Percentiles rank a stretch among this genome's conserved stretches.
Evolutionary conservation across 2,888 invertebrate genomes (phyloP).

Genomic region (Conomelus anceps): DNA sequence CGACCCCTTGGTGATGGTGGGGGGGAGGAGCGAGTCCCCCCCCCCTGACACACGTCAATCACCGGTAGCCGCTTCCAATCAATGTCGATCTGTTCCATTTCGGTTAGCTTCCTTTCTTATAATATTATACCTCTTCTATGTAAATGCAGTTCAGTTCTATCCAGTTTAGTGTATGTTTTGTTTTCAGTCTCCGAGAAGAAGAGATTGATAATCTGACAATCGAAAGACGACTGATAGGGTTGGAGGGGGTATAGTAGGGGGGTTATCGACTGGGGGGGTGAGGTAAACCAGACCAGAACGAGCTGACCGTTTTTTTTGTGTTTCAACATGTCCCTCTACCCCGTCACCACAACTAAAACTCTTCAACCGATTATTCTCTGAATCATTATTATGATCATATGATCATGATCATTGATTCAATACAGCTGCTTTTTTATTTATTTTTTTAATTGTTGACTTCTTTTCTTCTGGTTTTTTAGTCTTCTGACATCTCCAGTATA

Average conservation of each 20-base stretch:
- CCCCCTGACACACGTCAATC: neutral
- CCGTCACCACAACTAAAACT: no score
- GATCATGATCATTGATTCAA: no score
- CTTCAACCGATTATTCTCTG: no score
- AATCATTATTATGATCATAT: no score
- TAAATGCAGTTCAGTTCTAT: no score
- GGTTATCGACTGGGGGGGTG: neutral
- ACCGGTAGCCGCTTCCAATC: neutral
- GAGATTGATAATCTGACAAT: neutral
- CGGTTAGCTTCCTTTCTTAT: neutral
- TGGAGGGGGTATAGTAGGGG: neutral
- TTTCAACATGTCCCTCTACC: neutral
- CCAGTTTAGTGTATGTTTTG: no score
- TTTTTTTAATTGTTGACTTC: neutral
- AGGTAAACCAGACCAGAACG: neutral
- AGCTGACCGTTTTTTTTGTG: neutral
- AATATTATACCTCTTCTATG: neutral
- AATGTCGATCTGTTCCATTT: neutral
- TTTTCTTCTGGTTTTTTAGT: neutral
- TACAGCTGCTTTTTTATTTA: no score
- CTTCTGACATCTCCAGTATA: neutral
- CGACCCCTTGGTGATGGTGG: no score
- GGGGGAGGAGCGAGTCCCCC: neutral
- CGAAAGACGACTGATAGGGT: neutral
- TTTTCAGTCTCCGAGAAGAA: neutral